Evolutionary conservation across 92 coral and sea anemone species (phyloP), one percentile per base, ranked within the genome.

Genomic region (Epizoanthus rinbou): DNA sequence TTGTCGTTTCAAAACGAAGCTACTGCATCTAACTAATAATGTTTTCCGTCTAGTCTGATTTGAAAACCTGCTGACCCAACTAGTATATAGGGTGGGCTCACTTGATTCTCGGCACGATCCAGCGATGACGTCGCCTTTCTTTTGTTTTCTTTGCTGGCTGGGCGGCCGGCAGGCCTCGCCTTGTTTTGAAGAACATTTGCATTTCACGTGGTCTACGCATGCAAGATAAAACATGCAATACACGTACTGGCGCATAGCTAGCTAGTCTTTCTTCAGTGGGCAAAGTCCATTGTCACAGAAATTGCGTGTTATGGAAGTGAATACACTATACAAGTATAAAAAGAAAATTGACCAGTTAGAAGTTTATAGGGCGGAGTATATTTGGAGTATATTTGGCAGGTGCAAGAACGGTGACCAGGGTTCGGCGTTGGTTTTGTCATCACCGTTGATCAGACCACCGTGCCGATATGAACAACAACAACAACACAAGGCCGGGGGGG

Each of bases 11-110:
- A 54, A 56, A 24, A 28, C 57, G 21, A 25, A 31, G 47, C 56
- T 28, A 28, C 31, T 28, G 2, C 31, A 28, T 37, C 41, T n/a
- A 35, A 14, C 19, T 47, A n/a, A n/a, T n/a, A n/a, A 28, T 28
- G 35, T 3, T 25, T 43, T 7, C 53, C 9, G 57, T 45, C 47
- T 8, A 16, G 13, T 56, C 64, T 43, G 56, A 18, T n/a, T 25
- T 75, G 13, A 19, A 78, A 62, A 62, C 58, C 82, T 78, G 82
- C 82, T 78, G 82, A 62, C 82, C 82, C 18, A n/a, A 16, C 43
- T 47, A 33, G 15, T 75, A 28, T 16, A 14, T 39, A 21, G 82
- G 82, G 82, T 63, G 69, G 70, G 69, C 82, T 78, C 82, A 78
- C 82, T 71, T 78, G 71, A 78, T 37, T 17, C 76, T 3, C 8